Evolutionary conservation across 2,888 invertebrate genomes (phyloP).

Genomic region (Agonopterix heracliana): DNA sequence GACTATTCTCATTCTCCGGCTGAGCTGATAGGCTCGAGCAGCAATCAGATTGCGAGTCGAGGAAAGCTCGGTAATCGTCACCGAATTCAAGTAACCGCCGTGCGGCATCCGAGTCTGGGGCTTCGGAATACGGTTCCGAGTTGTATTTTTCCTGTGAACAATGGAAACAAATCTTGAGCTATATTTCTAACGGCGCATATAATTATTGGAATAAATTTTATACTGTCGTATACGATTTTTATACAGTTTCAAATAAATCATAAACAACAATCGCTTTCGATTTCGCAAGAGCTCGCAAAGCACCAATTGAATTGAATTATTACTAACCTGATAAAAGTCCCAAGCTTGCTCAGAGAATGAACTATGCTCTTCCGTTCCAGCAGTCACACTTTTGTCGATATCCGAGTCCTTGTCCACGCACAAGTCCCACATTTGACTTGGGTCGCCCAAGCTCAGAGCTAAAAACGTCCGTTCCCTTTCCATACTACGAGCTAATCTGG

Average conservation of each 20-base stretch:
- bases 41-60: constrained; percentile 93
- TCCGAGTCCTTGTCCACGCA: constrained; percentile 68
- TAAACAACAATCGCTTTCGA: too few species aligned
- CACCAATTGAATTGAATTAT: not conserved
- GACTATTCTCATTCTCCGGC: constrained; percentile 58
- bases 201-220: not conserved
- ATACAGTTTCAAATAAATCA: too few species aligned
- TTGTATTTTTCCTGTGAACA: constrained; percentile 88
- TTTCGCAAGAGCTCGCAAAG: too few species aligned
- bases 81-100: constrained; percentile 89
- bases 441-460: constrained; percentile 59
- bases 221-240: too few species aligned
- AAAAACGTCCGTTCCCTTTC: constrained; percentile 59
- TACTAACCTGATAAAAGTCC: constrained; percentile 93
- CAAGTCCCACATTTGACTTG: constrained; percentile 61
- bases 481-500: constrained; percentile 51
- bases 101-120: constrained; percentile 89
- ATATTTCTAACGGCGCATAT: not conserved
- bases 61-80: constrained; percentile 91
- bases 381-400: constrained; percentile 76
- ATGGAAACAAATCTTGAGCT: constrained; percentile 13
- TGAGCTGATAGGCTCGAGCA: constrained; percentile 87
- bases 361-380: constrained; percentile 83
- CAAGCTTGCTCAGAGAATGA: constrained; percentile 95
- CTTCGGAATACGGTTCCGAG: constrained; percentile 93